Conservation (phyloP, 30 jellyfish, hydroid and myxozoan genomes). For the Chrysaora quinquecirrha region DNA sequence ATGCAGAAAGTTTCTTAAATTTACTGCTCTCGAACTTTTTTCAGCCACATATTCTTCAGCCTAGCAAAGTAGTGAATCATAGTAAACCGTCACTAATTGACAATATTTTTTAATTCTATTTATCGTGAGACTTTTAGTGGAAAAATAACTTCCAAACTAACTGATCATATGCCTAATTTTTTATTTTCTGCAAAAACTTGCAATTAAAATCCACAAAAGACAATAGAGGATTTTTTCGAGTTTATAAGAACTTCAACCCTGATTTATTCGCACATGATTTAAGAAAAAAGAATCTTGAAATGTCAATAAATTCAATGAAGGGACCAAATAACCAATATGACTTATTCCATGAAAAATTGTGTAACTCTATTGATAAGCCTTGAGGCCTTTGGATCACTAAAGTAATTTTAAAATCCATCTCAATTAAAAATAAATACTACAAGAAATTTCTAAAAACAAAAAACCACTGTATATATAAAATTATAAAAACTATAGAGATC, state of each 20-base stretch:
- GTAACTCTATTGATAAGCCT: constrained; percentile 14
- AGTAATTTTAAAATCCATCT: constrained; percentile 26
- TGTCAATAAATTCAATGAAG: not conserved
- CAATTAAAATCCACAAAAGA: constrained; percentile 9
- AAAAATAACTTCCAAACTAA: constrained; percentile 9
- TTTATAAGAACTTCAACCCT: constrained; percentile 17
- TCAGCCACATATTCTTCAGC: constrained; percentile 50
- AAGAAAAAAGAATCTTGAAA: constrained; percentile 3
- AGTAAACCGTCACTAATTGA: constrained; percentile 46
- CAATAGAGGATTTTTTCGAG: constrained; percentile 32
- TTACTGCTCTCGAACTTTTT: no score
- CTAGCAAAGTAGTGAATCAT: constrained; percentile 12
- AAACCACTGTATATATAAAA: not conserved
- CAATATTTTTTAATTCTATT: constrained; percentile 32
- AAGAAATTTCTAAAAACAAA: not conserved
- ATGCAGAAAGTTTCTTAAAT: constrained; percentile 38
- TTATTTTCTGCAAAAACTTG: constrained; percentile 41
- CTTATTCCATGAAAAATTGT: constrained; percentile 31
- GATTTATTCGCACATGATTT: constrained; percentile 28
- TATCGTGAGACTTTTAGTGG: constrained; percentile 35
- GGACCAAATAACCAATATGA: constrained; percentile 52
- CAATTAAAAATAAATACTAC: not conserved
- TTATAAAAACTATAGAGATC: no score
- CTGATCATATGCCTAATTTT: constrained; percentile 49
- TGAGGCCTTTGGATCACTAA: constrained; percentile 73